Evolutionary conservation across 2,888 invertebrate species (phyloP), one percentile per base, ranked within the genome.

Genomic region (Antheraea assamensis): DNA sequence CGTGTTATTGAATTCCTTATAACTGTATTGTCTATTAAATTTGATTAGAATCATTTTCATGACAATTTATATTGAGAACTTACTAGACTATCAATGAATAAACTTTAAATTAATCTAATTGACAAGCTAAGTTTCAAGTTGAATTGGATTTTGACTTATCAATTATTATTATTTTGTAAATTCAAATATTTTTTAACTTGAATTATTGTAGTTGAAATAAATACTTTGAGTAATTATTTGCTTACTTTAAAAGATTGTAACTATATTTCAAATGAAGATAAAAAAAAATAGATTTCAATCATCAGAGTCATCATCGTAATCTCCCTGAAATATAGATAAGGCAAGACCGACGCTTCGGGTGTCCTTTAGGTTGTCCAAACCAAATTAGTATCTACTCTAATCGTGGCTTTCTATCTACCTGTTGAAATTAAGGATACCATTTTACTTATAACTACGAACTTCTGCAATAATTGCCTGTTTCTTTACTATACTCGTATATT

Each of bases 91-190:
- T 35, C 71, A 70, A 72, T 71, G 71, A 74, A 74, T 35, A 71
- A 76, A 80, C 75, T 77, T 80, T 79, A 76, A 78, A 74, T 30
- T 72, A 73, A 77, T 76, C 78, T 77, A 79, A 80, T 78, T 75
- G 77, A 80, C 71, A 77, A 75, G 64, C 35, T 17, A 71, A 35
- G 55, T 31, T 71, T 71, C 15, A 71, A 71, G 58, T 74, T 71
- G 70, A 47, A 72, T 52, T 68, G 66, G 27, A 42, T 42, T 49
- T 73, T 76, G 76, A 73, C 68, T 19, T 71, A 70, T 47, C 35
- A 42, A 5, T 21, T 19, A 52, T 0, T 55, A n/a, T 55, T n/a
- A 52, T 19, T n/a, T 5, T 55, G 8, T n/a, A 73, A 35, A 31
- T 72, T 71, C 15, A 17, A 17, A 30, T 30, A 30, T 30, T 64